These are phyloP conservation scores for Stomatorhinus ivindoensis DNA, from an alignment of 2,113 vertebrate genomes.

Conservation along the genomic window DNA sequence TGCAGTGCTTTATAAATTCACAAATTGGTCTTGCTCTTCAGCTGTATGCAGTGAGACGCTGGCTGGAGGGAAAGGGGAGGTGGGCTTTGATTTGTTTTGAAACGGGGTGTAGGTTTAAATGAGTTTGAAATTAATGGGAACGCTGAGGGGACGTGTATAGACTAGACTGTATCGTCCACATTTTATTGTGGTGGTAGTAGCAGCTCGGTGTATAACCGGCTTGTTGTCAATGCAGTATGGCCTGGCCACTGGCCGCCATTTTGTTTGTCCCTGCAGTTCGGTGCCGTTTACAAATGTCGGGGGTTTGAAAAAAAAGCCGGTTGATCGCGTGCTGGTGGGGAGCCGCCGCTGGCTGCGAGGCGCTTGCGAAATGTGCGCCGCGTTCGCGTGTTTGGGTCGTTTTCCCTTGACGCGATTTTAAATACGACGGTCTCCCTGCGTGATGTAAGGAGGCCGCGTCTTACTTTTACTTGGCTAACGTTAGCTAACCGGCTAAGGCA, in stretches of 20 bases:
- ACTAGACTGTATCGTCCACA: too few species aligned
- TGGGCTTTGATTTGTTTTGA: neutral
- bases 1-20: neutral
- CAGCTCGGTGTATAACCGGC: neutral
- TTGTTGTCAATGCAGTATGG: constrained; percentile 35
- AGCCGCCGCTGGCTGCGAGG: too few species aligned
- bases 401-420: neutral
- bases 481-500: neutral
- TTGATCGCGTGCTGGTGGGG: neutral
- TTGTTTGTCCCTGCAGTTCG: constrained; percentile 60
- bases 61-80: neutral
- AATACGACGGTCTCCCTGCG: neutral
- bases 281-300: constrained; percentile 18
- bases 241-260: constrained; percentile 59
- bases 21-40: neutral
- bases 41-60: constrained; percentile 22
- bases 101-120: neutral
- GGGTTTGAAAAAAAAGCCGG: constrained; percentile 3
- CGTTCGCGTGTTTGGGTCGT: neutral
- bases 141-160: neutral
- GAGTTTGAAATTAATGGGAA: neutral
- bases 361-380: neutral
- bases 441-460: neutral
- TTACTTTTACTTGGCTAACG: neutral
- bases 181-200: neutral